These are phyloP conservation scores for Ptilonorhynchus violaceus DNA, from an alignment of 2,113 vertebrate genomes.

Conservation along the genomic window DNA sequence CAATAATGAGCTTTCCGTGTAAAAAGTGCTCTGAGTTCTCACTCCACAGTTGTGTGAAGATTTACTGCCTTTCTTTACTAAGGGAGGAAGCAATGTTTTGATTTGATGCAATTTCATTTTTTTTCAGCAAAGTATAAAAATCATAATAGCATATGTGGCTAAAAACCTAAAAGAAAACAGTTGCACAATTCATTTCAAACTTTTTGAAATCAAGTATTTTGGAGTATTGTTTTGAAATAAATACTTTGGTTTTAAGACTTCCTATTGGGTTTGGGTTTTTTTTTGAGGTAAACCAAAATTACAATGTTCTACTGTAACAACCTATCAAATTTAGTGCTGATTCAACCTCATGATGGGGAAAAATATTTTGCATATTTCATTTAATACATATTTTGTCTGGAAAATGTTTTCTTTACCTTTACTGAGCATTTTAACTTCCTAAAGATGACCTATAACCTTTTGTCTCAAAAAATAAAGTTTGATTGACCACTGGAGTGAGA, in stretches of 20 bases:
- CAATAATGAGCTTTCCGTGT: background rate
- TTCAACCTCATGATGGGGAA: background rate
- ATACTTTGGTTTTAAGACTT: background rate
- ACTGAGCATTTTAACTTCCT: background rate
- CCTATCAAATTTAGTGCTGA: background rate
- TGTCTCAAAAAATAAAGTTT: background rate
- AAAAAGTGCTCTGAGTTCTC: background rate
- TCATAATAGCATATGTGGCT: background rate
- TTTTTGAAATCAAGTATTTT: background rate
- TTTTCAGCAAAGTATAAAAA: background rate
- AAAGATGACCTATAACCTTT: background rate
- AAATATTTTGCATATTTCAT: background rate
- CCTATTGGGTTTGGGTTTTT: rapidly evolving
- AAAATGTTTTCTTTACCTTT: background rate
- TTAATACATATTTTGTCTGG: background rate
- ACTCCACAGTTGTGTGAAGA: background rate
- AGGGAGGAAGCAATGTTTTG: background rate
- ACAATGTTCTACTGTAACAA: background rate
- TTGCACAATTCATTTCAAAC: background rate
- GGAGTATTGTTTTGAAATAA: background rate
- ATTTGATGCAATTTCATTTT: background rate
- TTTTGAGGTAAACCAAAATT: background rate
- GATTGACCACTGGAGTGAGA: background rate
- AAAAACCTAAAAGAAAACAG: background rate
- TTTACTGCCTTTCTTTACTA: background rate